Percentiles rank a stretch among this genome's conserved stretches.
These are phyloP conservation scores for Congeria kusceri DNA, from an alignment of 2,888 invertebrate species.

Conservation along the genomic window DNA sequence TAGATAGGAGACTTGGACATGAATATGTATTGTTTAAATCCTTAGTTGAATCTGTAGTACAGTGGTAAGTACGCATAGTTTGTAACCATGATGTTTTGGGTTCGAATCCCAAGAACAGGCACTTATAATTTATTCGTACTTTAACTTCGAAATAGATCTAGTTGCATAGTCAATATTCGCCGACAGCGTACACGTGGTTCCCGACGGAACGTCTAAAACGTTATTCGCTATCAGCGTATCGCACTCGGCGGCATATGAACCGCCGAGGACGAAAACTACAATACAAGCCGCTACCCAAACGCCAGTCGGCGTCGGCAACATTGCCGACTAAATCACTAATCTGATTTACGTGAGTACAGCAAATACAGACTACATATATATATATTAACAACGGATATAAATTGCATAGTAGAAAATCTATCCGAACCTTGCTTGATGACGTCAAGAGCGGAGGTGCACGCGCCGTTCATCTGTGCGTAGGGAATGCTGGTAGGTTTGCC, in stretches of 20 bases:
- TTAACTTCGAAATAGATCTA: no score
- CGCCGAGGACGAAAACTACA: slow-evolving; percentile 6
- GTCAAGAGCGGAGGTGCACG: slow-evolving; percentile 16
- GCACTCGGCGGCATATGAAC: slow-evolving; percentile 23
- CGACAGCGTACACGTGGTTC: slow-evolving; percentile 26
- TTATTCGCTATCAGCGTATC: slow-evolving; percentile 2
- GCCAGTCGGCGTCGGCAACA: slow-evolving; percentile 3
- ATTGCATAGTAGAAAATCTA: not conserved
- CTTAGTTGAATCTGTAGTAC: no score
- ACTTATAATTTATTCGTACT: no score
- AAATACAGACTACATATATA: no score
- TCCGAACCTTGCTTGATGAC: slow-evolving; percentile 31
- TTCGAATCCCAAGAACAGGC: no score
- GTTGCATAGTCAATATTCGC: slow-evolving; percentile 21
- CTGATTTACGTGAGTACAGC: no score
- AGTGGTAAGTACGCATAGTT: no score
- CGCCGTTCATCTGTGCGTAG: slow-evolving; percentile 14
- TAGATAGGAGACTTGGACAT: no score
- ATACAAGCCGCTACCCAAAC: slow-evolving; percentile 14
- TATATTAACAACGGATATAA: not conserved
- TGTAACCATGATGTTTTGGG: no score
- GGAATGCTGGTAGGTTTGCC: slow-evolving; percentile 35
- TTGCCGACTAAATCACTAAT: no score
- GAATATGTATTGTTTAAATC: no score
- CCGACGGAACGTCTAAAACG: slow-evolving; percentile 23